Evolutionary conservation across 2,113 vertebrate species (phyloP).

Genomic region (Antennarius striatus): DNA sequence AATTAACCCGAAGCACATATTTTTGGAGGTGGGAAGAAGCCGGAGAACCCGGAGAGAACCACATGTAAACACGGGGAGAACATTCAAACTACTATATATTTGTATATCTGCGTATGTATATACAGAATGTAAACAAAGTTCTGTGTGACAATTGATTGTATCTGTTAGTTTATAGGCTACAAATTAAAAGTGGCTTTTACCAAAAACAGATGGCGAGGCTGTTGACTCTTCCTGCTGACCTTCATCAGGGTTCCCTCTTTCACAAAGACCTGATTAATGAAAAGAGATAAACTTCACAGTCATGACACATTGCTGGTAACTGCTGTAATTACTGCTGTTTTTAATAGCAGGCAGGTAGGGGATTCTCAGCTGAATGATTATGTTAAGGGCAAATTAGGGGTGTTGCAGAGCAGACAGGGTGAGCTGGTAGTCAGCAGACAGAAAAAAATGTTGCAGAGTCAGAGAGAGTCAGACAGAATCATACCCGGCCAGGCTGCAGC

Average conservation of each 20-base stretch:
- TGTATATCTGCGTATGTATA: too few relatives aligned
- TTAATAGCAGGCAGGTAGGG: conserved; percentile 28
- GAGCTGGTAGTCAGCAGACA: conserved; percentile 29
- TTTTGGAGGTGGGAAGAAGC: too few relatives aligned
- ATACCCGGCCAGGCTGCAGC: conserved; percentile 92
- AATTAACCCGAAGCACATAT: too few relatives aligned
- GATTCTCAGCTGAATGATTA: conserved; percentile 54
- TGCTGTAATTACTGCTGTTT: conserved; percentile 26
- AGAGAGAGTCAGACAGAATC: conserved; percentile 61
- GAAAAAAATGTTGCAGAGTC: conserved; percentile 55
- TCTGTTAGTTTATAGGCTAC: neutral
- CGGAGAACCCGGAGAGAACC: too few relatives aligned
- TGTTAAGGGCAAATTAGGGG: conserved; percentile 57
- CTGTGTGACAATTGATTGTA: neutral
- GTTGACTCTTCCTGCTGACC: conserved; percentile 87
- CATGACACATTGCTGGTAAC: conserved; percentile 16
- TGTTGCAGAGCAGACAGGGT: conserved; percentile 44
- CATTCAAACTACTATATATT: too few relatives aligned
- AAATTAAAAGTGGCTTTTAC: conserved; percentile 77
- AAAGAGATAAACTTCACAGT: conserved; percentile 16
- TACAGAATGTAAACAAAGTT: too few relatives aligned
- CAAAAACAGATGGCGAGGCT: conserved; percentile 95
- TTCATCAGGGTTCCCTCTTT: conserved; percentile 97
- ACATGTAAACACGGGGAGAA: too few relatives aligned
- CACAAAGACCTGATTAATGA: conserved; percentile 85